Evolutionary conservation across 2,797 vertebrate species (phyloP), one percentile per base, ranked within the genome.

Genomic region (Emys orbicularis): DNA sequence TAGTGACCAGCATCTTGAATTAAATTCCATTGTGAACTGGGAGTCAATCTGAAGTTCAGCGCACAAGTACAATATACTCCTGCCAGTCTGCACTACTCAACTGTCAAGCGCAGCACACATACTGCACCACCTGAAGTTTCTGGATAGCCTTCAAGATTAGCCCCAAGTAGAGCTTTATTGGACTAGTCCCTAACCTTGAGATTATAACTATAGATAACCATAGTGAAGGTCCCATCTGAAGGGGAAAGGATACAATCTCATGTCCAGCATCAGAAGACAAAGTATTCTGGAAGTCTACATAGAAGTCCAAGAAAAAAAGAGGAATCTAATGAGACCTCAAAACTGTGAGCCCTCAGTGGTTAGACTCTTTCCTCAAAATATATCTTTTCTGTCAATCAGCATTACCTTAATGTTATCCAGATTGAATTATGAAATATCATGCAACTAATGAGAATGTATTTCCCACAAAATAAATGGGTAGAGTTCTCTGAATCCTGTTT

Each of bases 401-500:
- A 49, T 47, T 77, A 18, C 44, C 15, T 77, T 31, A 77, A 12
- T 49, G 12, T 77, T 29, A 49, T 49, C 37, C 44, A 77, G 44
- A 77, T 31, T 77, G 25, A 77, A 57, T 81, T 77, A 34, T 11
- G 27, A 95, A 13, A 90, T 47, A 54, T 1, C 72, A 27, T 2
- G 5, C 23, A 86, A 87, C 31, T 87, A 0, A 0, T 56, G 88
- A 94, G 72, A 65, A 88, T 41, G 44, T 89, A 94, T 50, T 77
- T 91, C 25, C 27, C 15, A 49, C 68, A 92, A 92, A 95, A 85
- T 72, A 94, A 34, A 94, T 37, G n/a, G 27, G 50, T 65, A 72
- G 1, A 57, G 1, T 29, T 57, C 11, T 85, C 83, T 7, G 12
- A 94, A 91, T 1, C 68, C 23, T 80, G 47, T 47, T 53, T 89